These are phyloP conservation scores for Saturnia japonica DNA, from an alignment of 2,888 invertebrate species.

Conservation along the genomic window DNA sequence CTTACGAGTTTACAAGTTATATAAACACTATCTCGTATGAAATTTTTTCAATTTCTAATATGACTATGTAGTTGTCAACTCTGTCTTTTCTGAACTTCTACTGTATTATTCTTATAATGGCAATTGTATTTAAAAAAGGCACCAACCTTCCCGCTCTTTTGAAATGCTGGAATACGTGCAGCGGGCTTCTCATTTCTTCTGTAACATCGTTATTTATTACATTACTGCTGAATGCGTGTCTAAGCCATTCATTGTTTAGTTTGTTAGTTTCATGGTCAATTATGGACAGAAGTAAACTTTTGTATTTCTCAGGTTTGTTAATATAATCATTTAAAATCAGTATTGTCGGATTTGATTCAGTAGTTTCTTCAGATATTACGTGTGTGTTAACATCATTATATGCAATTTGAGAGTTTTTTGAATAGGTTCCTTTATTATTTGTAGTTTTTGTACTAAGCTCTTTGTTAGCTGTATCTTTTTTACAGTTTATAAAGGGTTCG, in stretches of 20 bases:
- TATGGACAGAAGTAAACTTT: constrained; percentile 45
- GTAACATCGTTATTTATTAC: neutral
- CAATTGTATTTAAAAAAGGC: neutral
- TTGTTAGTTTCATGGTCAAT: constrained; percentile 48
- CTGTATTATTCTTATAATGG: too few relatives aligned
- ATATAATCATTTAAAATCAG: constrained; percentile 39
- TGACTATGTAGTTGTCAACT: too few relatives aligned
- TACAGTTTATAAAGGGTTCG: neutral
- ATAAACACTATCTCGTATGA: too few relatives aligned
- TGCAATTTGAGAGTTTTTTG: neutral
- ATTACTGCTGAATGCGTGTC: neutral
- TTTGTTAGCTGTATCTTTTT: constrained; percentile 5
- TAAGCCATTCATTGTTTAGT: constrained; percentile 37
- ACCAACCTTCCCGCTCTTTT: neutral
- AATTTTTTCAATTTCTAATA: too few relatives aligned
- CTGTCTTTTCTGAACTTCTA: too few relatives aligned
- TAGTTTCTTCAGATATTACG: constrained; percentile 19
- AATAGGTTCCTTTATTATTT: constrained; percentile 12
- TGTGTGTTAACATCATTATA: neutral
- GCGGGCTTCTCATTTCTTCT: neutral
- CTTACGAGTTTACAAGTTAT: too few relatives aligned
- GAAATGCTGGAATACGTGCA: neutral
- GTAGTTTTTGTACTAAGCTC: neutral
- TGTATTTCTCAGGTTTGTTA: constrained; percentile 26
- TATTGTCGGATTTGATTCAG: constrained; percentile 37